Conservation (phyloP, 1,140 invertebrate species). For the Drosophila orena region DNA sequence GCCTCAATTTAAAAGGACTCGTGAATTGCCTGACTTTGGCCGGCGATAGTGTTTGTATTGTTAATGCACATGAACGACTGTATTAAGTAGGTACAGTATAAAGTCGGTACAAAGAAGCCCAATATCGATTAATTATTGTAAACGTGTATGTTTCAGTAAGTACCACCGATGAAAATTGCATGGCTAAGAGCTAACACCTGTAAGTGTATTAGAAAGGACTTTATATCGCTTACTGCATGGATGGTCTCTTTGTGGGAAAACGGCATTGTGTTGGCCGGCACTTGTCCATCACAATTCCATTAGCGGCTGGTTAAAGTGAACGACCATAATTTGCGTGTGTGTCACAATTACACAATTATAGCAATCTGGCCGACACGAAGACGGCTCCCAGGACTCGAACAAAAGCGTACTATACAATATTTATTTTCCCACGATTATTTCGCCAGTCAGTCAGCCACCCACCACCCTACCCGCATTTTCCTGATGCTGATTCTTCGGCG, state of each 20-base stretch:
- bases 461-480: neutral
- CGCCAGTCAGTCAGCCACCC: too few species aligned
- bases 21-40: neutral
- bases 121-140: too few species aligned
- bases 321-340: constrained; percentile 30
- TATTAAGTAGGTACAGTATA: too few species aligned
- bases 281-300: constrained; percentile 32
- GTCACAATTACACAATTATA: constrained; percentile 52
- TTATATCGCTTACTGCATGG: neutral
- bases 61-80: neutral
- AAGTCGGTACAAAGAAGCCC: too few species aligned
- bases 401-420: constrained; percentile 29
- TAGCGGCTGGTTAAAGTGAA: constrained; percentile 42
- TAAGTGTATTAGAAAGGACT: neutral
- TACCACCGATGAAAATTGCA: neutral
- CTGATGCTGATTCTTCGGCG: constrained; percentile 13
- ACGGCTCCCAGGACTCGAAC: constrained; percentile 10
- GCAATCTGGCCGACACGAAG: constrained; percentile 51
- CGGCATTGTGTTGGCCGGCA: constrained; percentile 12
- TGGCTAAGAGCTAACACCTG: too few species aligned
- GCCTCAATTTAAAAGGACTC: constrained; percentile 8
- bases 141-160: too few species aligned
- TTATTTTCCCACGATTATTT: constrained; percentile 30
- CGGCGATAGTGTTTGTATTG: neutral
- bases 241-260: neutral